phyloP scores from a whole-genome alignment of 2,797 vertebrate species.

The Ibycter americanus region DNA sequence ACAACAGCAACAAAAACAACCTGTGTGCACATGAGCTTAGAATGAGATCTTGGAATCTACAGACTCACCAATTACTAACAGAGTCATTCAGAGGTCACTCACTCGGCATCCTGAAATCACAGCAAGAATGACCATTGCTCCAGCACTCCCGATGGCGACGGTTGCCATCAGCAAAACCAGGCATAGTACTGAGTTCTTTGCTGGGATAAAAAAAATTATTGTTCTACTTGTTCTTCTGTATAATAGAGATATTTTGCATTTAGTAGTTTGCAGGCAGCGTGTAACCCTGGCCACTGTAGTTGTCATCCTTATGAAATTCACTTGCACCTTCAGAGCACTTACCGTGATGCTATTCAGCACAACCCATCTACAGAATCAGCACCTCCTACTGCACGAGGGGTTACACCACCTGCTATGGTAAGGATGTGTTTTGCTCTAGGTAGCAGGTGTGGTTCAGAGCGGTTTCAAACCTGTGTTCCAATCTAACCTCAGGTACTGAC shows the following conservation, averaged over 20 bases:
- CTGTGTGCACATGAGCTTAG: neutral
- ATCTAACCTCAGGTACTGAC: neutral
- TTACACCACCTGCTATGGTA: rapidly evolving
- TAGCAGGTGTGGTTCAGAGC: neutral
- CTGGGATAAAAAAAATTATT: neutral
- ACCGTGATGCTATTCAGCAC: neutral
- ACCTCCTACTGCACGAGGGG: neutral
- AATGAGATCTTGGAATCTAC: neutral
- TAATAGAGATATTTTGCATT: neutral
- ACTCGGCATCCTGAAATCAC: neutral
- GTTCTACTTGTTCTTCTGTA: neutral
- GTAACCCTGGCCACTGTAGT: neutral
- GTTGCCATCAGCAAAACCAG: neutral
- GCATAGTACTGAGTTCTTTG: neutral
- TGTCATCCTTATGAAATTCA: neutral
- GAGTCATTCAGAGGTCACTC: neutral
- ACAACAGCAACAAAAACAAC: neutral
- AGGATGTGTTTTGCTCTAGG: neutral
- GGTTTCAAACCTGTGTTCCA: neutral
- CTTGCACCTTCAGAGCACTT: neutral
- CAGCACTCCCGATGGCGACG: neutral
- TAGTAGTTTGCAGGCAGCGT: neutral
- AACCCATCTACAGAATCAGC: rapidly evolving
- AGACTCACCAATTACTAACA: neutral
- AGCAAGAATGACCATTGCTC: neutral